A percentile compares a stretch with the other conserved stretches of the same genome.
phyloP scores from a whole-genome alignment of 2,113 vertebrate genomes.

The Macrotus californicus region DNA sequence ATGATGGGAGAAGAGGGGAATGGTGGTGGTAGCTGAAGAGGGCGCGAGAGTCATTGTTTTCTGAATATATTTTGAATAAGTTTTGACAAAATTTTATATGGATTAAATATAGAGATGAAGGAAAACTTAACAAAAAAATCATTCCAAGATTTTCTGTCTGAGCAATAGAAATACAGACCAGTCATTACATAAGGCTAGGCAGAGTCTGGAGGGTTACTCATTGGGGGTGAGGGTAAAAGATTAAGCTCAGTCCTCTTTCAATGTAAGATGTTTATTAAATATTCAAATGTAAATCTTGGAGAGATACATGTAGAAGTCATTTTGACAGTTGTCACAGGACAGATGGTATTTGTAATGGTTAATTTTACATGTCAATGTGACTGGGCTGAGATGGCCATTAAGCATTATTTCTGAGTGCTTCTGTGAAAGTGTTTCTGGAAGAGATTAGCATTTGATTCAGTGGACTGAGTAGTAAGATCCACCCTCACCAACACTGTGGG shows the following conservation, averaged over 20 bases:
- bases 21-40: fast-evolving
- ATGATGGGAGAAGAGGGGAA: not conserved
- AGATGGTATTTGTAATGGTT: not conserved
- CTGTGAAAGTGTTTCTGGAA: not conserved
- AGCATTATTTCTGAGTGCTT: not conserved
- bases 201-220: not conserved
- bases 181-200: not conserved
- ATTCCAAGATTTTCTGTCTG: not conserved
- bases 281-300: not conserved
- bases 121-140: not conserved
- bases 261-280: not conserved
- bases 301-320: not conserved
- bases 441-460: not conserved
- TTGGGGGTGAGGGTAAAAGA: not conserved
- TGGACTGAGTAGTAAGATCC: not conserved
- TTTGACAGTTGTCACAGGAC: not conserved
- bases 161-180: not conserved
- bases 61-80: not conserved
- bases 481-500: not conserved
- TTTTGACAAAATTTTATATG: not conserved
- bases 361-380: not conserved
- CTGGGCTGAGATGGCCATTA: not conserved
- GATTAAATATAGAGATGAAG: not conserved
- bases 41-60: not conserved
- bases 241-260: not conserved